Evolutionary conservation across 2,888 invertebrate genomes (phyloP), one percentile per base, ranked within the genome.

Genomic region (Bembecia ichneumoniformis): DNA sequence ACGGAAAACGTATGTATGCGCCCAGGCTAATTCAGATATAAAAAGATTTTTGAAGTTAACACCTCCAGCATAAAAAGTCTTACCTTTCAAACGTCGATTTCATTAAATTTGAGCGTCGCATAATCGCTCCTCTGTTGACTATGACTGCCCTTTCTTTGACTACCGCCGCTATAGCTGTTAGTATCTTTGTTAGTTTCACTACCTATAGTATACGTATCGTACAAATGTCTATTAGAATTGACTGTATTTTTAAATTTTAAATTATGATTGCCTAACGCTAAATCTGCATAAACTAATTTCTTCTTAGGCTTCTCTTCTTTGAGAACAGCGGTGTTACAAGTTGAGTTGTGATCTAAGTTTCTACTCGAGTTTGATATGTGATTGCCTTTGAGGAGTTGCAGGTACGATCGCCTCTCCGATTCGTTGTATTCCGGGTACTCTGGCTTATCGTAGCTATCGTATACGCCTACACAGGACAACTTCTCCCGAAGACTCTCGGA

Each of bases 171-270:
- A 77, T 72, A 66, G 65, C 59, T 71, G 64, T 77, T 82, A 78
- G 66, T 77, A 54, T 79, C 81, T 65, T 76, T 76, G 70, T 76
- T 80, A 74, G 73, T 63, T 66, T 71, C 76, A 68, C 82, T 82
- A 52, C 81, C 79, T 77, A 83, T 78, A 68, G 86, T 70, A 70
- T 87, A 87, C 51, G 87, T 87, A 65, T 84, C 87, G 69, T 87
- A 88, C 67, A 88, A 77, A 64, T 87, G 88, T 73, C 87, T 82
- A 79, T 88, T 88, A 55, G 88, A 88, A 81, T 88, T 88, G 76
- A 88, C 88, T 62, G 88, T 88, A 71, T 88, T 88, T 69, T 88
- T 88, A 81, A 88, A 88, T 65, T 88, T 88, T 75, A 88, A 71
- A 74, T 88, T 88, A 78, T 88, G 88, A 68, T 88, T 88, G 66